Percentiles rank a stretch among this genome's conserved stretches.
These are phyloP conservation scores for Bombycilla garrulus DNA, from an alignment of 2,113 vertebrate genomes.

Conservation along the genomic window DNA sequence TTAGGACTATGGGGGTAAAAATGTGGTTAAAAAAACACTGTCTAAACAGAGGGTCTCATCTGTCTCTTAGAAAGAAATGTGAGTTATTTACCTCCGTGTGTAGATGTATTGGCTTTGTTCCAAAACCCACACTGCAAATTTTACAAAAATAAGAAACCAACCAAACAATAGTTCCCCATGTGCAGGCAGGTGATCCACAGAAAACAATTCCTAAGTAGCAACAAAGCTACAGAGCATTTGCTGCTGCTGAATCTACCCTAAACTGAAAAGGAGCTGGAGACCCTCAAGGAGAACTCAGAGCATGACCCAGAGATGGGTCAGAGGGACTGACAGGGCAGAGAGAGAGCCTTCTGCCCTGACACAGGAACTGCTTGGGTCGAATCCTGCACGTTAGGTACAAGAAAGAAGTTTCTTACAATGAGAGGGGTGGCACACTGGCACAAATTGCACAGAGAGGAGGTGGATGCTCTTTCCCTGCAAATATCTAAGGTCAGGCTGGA, in stretches of 20 bases:
- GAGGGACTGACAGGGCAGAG: accelerated
- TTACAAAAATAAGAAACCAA: not conserved
- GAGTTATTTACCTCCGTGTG: not conserved
- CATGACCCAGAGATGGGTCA: not conserved
- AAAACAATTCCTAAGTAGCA: not conserved
- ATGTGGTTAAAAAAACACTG: not conserved
- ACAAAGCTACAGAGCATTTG: not conserved
- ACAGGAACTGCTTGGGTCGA: not conserved
- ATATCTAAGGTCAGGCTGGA: not conserved
- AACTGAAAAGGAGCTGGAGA: not conserved
- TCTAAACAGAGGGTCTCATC: not conserved
- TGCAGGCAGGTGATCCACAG: not conserved
- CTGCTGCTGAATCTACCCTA: not conserved
- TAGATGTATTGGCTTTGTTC: not conserved
- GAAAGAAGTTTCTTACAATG: accelerated
- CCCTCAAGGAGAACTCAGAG: not conserved
- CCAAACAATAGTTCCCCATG: accelerated
- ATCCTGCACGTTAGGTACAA: not conserved
- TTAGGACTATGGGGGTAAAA: not conserved
- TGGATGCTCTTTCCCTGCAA: not conserved
- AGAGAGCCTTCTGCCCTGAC: not conserved
- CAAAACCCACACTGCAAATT: not conserved
- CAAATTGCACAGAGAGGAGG: not conserved
- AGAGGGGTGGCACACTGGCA: not conserved
- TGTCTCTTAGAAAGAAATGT: not conserved